These are phyloP conservation scores for Drosophila teissieri DNA, from an alignment of 1,140 invertebrate genomes.

Conservation along the genomic window DNA sequence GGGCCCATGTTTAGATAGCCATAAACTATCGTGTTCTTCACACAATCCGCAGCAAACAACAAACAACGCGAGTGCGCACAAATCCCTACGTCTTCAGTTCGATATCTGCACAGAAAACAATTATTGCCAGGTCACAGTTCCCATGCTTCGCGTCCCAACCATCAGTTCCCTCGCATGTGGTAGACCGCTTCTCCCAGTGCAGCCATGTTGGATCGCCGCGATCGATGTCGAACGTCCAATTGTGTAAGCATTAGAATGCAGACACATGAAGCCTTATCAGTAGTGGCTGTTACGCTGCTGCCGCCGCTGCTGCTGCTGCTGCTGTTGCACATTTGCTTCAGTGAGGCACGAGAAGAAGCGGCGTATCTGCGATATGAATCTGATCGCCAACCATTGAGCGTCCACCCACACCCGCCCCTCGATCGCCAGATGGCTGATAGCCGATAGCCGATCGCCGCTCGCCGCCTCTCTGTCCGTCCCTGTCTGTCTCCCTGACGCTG, in stretches of 20 bases:
- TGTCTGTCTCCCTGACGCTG: slow-evolving; percentile 22
- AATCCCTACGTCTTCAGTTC: slow-evolving; percentile 36
- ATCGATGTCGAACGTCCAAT: slow-evolving; percentile 39
- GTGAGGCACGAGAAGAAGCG: not conserved
- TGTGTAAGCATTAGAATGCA: slow-evolving; percentile 59
- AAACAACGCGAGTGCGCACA: slow-evolving; percentile 42
- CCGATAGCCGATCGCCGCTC: no score
- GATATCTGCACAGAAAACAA: slow-evolving; percentile 30
- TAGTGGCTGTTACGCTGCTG: slow-evolving; percentile 5
- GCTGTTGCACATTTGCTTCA: slow-evolving; percentile 24
- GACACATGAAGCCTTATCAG: slow-evolving; percentile 49
- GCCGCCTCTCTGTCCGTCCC: slow-evolving; percentile 6
- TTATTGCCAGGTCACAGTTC: no score
- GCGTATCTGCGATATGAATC: slow-evolving; percentile 34
- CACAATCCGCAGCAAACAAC: slow-evolving; percentile 55
- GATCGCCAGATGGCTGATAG: slow-evolving; percentile 19
- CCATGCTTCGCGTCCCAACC: no score
- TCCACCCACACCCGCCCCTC: slow-evolving; percentile 5
- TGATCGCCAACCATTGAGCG: slow-evolving; percentile 51
- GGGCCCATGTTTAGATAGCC: slow-evolving; percentile 57
- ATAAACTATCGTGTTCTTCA: slow-evolving; percentile 63
- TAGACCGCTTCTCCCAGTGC: slow-evolving; percentile 1
- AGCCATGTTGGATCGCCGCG: slow-evolving; percentile 1
- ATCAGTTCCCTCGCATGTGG: no score
- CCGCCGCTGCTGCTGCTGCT: slow-evolving; percentile 1